A percentile compares a stretch with the other conserved stretches of the same genome.
Evolutionary conservation across 2,888 invertebrate genomes (phyloP).

Genomic region (Plusia festucae): DNA sequence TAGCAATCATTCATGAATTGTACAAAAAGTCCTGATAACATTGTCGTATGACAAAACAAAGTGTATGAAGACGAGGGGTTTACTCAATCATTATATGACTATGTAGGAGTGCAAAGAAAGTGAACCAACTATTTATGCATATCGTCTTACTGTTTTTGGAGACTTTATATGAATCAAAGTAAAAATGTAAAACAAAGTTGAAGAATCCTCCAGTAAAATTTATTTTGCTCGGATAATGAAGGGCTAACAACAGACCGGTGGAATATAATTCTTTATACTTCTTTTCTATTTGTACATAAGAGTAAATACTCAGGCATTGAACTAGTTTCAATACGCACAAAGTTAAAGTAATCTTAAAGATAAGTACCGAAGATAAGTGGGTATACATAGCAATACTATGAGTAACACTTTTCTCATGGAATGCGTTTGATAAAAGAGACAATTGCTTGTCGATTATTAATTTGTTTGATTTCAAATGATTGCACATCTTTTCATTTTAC

Average conservation of each 20-base stretch:
- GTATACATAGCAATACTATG: conserved; percentile 27
- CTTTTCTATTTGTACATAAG: conserved; percentile 12
- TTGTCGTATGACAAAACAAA: conserved; percentile 19
- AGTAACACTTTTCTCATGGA: conserved; percentile 55
- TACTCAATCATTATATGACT: not conserved
- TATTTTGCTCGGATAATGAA: not conserved
- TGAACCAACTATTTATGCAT: too few relatives aligned
- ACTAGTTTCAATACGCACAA: conserved; percentile 18
- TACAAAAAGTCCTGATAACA: conserved; percentile 38
- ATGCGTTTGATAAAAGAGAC: conserved; percentile 42
- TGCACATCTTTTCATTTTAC: conserved; percentile 14
- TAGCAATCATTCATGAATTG: conserved; percentile 37
- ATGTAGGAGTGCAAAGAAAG: too few relatives aligned
- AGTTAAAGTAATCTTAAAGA: conserved; percentile 38
- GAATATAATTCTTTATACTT: not conserved
- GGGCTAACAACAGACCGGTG: not conserved
- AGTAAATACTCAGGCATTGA: conserved; percentile 12
- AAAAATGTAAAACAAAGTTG: not conserved
- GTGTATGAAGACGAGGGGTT: not conserved
- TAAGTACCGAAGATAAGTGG: conserved; percentile 38
- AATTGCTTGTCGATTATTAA: conserved; percentile 25
- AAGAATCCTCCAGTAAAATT: not conserved
- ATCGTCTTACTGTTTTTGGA: not conserved
- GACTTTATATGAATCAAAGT: not conserved
- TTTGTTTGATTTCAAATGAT: conserved; percentile 16